Conservation (phyloP, 2,113 vertebrate species). For the Myiagra hebetior region DNA sequence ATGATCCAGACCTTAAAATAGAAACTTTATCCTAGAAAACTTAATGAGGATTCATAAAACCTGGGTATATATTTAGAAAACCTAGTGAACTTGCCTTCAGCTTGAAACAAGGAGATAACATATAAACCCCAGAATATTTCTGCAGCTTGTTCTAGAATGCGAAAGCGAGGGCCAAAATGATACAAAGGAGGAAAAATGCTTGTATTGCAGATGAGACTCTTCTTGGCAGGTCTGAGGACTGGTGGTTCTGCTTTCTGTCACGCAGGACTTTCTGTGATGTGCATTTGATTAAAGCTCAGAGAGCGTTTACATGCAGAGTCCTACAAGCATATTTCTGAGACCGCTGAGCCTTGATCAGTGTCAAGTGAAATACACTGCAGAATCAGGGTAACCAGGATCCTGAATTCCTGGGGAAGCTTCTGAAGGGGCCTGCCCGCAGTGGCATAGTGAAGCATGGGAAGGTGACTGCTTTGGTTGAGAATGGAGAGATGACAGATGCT, state of each 20-base stretch:
- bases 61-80: slow-evolving; percentile 19
- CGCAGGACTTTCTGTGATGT: neutral
- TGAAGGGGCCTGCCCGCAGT: neutral
- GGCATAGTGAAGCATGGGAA: neutral
- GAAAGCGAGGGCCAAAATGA: neutral
- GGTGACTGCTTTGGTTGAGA: neutral
- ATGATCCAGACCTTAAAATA: neutral
- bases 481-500: neutral
- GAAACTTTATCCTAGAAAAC: neutral
- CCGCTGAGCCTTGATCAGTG: neutral
- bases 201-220: neutral
- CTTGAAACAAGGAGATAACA: neutral
- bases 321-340: neutral
- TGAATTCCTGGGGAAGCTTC: neutral
- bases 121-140: neutral
- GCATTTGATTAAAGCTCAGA: slow-evolving; percentile 33
- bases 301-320: neutral
- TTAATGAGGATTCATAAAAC: neutral
- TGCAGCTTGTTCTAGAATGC: neutral
- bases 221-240: slow-evolving; percentile 27
- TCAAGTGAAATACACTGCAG: neutral
- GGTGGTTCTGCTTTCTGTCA: slow-evolving; percentile 55
- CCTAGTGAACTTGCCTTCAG: neutral
- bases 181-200: neutral
- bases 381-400: neutral